Percentiles rank a stretch among this genome's conserved stretches.
phyloP scores from a whole-genome alignment of 2,797 vertebrate species.

The Somateria mollissima region DNA sequence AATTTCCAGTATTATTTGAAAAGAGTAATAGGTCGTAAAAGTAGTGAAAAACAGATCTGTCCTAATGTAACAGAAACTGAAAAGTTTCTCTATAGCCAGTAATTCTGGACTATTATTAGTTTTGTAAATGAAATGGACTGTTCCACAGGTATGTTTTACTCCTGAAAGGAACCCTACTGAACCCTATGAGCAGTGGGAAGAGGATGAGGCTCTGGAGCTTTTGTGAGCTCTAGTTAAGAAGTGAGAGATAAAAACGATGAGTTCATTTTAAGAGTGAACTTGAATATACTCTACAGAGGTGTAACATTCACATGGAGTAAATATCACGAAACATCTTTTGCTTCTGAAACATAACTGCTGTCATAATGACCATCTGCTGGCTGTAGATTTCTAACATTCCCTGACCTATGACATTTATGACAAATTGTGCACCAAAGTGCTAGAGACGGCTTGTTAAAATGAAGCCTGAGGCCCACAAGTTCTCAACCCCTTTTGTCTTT shows the following conservation, averaged over 20 bases:
- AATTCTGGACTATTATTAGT: neutral
- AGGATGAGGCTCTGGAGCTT: neutral
- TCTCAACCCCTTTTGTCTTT: constrained; percentile 80
- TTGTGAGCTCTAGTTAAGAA: constrained; percentile 19
- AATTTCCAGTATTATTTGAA: neutral
- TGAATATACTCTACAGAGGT: constrained; percentile 68
- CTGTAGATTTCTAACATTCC: constrained; percentile 82
- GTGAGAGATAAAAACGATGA: constrained; percentile 32
- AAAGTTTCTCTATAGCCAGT: neutral
- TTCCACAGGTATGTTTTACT: neutral
- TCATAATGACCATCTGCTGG: constrained; percentile 88
- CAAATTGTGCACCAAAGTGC: constrained; percentile 89
- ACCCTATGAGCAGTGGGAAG: neutral
- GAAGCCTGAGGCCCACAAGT: constrained; percentile 81
- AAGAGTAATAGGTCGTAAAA: neutral
- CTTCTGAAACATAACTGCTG: constrained; percentile 79
- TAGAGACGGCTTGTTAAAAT: constrained; percentile 90
- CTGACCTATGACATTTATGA: constrained; percentile 90
- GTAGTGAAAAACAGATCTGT: neutral
- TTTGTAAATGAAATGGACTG: neutral
- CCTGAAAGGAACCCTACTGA: neutral
- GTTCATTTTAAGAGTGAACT: constrained; percentile 63
- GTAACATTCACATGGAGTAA: constrained; percentile 74
- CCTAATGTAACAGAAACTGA: neutral
- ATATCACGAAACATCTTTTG: constrained; percentile 71